Percentiles rank a stretch among this genome's conserved stretches.
Evolutionary conservation across 2,113 vertebrate species (phyloP).

Genomic region (Lamprotornis superbus): DNA sequence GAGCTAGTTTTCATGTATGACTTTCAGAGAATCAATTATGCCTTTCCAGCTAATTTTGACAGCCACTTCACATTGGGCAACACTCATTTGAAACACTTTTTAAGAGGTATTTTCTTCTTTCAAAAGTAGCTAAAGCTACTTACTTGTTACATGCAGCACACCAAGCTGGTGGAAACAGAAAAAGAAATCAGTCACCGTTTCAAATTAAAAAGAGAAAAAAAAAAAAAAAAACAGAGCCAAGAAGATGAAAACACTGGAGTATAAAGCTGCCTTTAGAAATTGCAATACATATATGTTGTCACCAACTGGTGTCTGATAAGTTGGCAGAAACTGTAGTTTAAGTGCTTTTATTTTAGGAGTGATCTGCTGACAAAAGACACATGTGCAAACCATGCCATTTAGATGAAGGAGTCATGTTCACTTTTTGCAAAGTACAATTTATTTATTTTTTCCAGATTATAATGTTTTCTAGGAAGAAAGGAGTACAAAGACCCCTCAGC

Average conservation of each 20-base stretch:
- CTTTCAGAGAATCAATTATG: neutral
- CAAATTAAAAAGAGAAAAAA: neutral
- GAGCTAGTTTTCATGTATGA: neutral
- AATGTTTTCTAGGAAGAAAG: conserved; percentile 53
- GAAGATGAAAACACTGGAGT: conserved; percentile 27
- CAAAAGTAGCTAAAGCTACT: conserved; percentile 33
- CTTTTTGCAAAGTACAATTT: conserved; percentile 51
- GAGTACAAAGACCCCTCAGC: conserved; percentile 44
- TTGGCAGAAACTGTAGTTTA: conserved; percentile 48
- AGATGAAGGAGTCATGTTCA: conserved; percentile 27
- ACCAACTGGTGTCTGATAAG: conserved; percentile 40
- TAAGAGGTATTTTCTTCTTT: conserved; percentile 14
- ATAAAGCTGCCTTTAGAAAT: conserved; percentile 43
- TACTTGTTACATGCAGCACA: neutral
- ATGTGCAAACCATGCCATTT: conserved; percentile 44
- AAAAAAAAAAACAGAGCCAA: neutral
- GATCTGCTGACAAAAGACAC: conserved; percentile 50
- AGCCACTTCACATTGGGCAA: neutral
- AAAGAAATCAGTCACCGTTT: conserved; percentile 40
- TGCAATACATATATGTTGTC: conserved; percentile 28
- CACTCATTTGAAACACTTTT: conserved; percentile 19
- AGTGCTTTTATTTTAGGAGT: conserved; percentile 53
- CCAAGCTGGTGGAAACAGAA: conserved; percentile 12
- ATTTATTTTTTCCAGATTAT: conserved; percentile 61
- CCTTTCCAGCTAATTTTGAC: conserved; percentile 21